Conservation (phyloP, 1,140 invertebrate genomes). For the Brachionus asplanchnoidis region DNA sequence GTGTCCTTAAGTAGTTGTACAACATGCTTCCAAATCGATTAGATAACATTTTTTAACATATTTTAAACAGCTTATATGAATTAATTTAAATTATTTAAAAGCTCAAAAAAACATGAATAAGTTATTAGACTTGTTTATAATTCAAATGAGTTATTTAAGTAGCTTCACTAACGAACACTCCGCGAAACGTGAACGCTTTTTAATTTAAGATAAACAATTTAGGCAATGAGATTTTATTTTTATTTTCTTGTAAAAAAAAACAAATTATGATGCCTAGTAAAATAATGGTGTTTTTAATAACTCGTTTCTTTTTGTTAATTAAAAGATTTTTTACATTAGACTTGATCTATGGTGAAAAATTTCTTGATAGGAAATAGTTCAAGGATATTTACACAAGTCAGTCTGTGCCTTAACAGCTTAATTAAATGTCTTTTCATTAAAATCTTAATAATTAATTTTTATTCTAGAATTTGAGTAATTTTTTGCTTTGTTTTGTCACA, state of each 20-base stretch:
- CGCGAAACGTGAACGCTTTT: background rate
- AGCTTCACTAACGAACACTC: background rate
- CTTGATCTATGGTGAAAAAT: too few relatives aligned
- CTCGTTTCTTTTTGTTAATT: too few relatives aligned
- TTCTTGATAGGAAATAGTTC: background rate
- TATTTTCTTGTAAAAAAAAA: background rate
- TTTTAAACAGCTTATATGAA: background rate
- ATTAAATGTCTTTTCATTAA: background rate
- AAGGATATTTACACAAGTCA: background rate
- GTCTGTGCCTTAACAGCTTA: background rate
- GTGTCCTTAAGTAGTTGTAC: background rate
- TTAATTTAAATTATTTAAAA: background rate
- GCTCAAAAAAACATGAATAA: background rate
- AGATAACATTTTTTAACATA: background rate
- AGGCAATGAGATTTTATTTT: background rate
- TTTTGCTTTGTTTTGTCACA: too few relatives aligned
- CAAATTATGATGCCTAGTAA: background rate
- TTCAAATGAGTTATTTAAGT: background rate
- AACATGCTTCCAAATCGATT: background rate
- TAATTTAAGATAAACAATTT: background rate
- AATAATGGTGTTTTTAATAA: background rate
- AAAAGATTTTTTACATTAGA: too few relatives aligned
- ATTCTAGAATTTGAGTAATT: background rate
- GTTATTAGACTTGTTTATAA: background rate
- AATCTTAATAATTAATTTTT: background rate